These are phyloP conservation scores for Tribolium madens DNA, from an alignment of 1,140 invertebrate genomes.

Conservation along the genomic window DNA sequence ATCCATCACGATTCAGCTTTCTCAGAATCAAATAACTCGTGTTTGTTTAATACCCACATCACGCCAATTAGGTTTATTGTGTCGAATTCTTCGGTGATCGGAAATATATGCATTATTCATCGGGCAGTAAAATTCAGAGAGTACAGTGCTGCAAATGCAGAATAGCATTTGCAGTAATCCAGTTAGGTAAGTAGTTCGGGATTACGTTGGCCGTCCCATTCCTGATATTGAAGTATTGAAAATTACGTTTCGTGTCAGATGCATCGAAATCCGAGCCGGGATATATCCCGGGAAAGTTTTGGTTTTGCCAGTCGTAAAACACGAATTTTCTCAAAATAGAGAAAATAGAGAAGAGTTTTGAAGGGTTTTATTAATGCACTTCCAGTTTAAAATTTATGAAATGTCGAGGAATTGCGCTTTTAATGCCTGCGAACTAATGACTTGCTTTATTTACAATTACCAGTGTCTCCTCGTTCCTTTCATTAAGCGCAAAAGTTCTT, in stretches of 20 bases:
- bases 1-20: background rate
- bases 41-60: constrained; percentile 8
- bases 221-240: constrained; percentile 45
- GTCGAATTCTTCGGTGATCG: constrained; percentile 13
- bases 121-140: constrained; percentile 37
- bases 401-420: background rate
- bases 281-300: constrained; percentile 26
- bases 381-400: background rate
- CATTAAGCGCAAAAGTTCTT: background rate
- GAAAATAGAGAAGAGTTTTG: constrained; percentile 8
- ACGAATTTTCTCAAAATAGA: constrained; percentile 4
- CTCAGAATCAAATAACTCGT: background rate
- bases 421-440: background rate
- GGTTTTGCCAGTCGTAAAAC: constrained; percentile 29
- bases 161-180: constrained; percentile 39
- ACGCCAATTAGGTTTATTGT: constrained; percentile 35
- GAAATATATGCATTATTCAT: constrained; percentile 44
- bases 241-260: constrained; percentile 39
- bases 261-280: constrained; percentile 16
- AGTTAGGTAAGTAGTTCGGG: constrained; percentile 42
- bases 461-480: background rate
- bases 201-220: constrained; percentile 39
- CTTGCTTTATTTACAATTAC: constrained; percentile 12
- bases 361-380: constrained; percentile 21
- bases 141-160: constrained; percentile 21